Base-by-base conservation (phyloP, 2,888 invertebrate species). In the Mamestra brassicae region DNA sequence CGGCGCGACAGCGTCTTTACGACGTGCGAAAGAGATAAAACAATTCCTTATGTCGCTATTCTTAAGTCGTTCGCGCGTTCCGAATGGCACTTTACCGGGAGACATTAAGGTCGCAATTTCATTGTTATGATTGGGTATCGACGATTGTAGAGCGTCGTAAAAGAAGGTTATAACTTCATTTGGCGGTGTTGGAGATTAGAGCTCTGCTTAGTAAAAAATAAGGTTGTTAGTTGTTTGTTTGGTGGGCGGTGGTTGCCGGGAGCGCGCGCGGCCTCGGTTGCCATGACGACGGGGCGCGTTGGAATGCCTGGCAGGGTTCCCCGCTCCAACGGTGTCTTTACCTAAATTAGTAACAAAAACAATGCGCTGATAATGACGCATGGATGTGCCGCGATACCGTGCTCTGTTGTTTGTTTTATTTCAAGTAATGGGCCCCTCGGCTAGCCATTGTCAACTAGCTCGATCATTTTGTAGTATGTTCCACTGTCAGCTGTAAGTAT, bases 281-380 rank as follows among this genome's bases (percentile, higher is more conserved):
- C 97, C 95, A 97, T 97, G 96, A 97, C 94, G 96, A 97, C 97
- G 89, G 90, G 92, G 90, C 89, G 93, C 93, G 93, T 92, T 94
- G 95, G 95, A 95, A 95, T 95, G 94, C 93, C 93, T 89, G 87
- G 85, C 92, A 91, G 94, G 92, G 94, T 93, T 95, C 92, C 93
- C 92, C 90, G 92, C 89, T 90, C 89, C 87, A 88, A 86, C 90
- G 89, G 90, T 90, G 92, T 93, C 94, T 93, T 95, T 93, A 93
- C 93, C 93, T 92, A 93, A 94, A 93, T 94, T 94, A 92, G 90
- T 89, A 88, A 90, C 90, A 91, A 91, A 91, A 90, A 91, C 91
- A 91, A 87, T 87, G 83, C 87, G 86, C 85, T 84, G 88, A 89
- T 90, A 90, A 91, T 90, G 90, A 89, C 88, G 85, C 87, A 89